Conservation (phyloP, 2,797 vertebrate genomes). For the Enteromius thamalakanensis region DNA sequence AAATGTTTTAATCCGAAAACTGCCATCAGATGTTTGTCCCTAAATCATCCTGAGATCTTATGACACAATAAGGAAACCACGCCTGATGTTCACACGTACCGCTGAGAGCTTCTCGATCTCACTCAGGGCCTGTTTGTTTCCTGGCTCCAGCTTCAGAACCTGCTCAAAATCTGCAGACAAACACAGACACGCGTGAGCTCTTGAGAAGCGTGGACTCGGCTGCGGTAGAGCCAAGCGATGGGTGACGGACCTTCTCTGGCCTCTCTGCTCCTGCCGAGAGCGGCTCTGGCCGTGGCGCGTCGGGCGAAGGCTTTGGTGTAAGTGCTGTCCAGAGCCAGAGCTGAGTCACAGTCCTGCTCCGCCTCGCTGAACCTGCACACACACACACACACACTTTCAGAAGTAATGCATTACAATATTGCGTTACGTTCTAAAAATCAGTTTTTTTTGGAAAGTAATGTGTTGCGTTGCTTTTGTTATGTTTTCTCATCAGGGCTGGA, state of each 20-base stretch:
- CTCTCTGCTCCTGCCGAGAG: slow-evolving; percentile 83
- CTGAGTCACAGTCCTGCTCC: slow-evolving; percentile 89
- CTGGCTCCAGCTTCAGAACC: slow-evolving; percentile 91
- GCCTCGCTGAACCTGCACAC: slow-evolving; percentile 85
- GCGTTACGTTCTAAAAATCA: no score
- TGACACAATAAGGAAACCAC: neutral
- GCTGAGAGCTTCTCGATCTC: slow-evolving; percentile 89
- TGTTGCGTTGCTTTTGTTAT: neutral
- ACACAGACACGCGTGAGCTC: neutral
- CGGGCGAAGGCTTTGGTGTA: slow-evolving; percentile 95
- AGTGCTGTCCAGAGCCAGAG: slow-evolving; percentile 84
- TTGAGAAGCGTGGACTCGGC: neutral
- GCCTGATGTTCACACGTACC: slow-evolving; percentile 68
- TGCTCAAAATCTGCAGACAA: slow-evolving; percentile 86
- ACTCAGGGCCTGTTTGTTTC: slow-evolving; percentile 92
- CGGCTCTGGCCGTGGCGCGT: slow-evolving; percentile 87
- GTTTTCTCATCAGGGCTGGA: neutral
- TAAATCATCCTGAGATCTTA: no score
- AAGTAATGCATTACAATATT: no score
- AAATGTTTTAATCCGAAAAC: no score
- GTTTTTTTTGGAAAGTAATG: neutral
- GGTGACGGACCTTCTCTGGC: slow-evolving; percentile 81
- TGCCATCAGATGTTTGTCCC: neutral
- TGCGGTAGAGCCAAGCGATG: neutral
- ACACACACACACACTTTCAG: neutral